Percentiles rank a stretch among this genome's conserved stretches.
Conservation (phyloP, 35 echinoderm and acorn worm genomes). For the Lytechinus variegatus region DNA sequence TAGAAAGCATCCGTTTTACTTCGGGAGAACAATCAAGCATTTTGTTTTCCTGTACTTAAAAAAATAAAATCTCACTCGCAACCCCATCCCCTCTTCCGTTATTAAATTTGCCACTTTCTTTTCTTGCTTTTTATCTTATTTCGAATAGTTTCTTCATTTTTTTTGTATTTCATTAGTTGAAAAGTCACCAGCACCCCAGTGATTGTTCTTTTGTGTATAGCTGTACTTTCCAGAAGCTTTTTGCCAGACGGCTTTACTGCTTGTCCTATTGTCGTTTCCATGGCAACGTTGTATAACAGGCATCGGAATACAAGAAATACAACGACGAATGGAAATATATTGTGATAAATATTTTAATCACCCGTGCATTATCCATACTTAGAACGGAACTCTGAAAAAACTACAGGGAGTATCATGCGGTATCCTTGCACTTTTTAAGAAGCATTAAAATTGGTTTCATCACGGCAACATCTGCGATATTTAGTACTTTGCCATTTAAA, state of each 20-base stretch:
- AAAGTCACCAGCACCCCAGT: neutral
- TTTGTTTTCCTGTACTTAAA: no score
- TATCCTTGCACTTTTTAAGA: neutral
- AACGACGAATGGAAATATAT: neutral
- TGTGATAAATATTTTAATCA: neutral
- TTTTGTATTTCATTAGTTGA: neutral
- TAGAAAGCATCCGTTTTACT: no score
- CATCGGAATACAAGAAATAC: neutral
- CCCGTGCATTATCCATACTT: neutral
- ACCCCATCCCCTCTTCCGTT: no score
- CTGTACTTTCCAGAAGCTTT: neutral
- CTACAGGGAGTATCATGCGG: neutral
- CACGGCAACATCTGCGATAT: neutral
- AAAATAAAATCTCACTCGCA: no score
- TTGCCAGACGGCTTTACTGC: neutral
- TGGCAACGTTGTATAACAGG: neutral
- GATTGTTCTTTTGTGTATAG: neutral
- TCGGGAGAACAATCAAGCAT: no score
- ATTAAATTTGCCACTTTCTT: no score
- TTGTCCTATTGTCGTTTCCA: neutral
- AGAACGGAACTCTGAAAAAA: neutral
- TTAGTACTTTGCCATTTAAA: neutral
- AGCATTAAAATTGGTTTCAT: neutral
- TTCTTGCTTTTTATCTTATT: no score
- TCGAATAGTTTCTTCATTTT: no score